These are phyloP conservation scores for Passer domesticus DNA, from an alignment of 2,113 vertebrate species.

Conservation along the genomic window DNA sequence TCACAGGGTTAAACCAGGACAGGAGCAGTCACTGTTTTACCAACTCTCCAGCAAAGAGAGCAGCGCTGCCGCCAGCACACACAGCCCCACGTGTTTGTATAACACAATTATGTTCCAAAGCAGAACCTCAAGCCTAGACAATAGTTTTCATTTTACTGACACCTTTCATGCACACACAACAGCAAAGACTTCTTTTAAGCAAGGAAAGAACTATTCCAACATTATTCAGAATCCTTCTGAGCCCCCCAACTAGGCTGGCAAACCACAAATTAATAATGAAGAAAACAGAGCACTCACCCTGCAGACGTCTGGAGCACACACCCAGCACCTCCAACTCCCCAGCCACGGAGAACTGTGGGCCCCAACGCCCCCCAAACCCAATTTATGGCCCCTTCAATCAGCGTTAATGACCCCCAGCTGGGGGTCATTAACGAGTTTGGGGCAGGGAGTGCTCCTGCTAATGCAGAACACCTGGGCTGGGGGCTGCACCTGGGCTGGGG, in stretches of 20 bases:
- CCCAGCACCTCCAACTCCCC: fast-evolving
- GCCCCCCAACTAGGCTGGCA: fast-evolving
- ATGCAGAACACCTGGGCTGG: neutral
- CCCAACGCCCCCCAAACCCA: fast-evolving
- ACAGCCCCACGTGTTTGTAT: fast-evolving
- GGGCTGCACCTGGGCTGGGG: too few relatives aligned
- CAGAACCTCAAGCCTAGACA: neutral
- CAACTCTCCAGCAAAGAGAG: neutral
- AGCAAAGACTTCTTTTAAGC: neutral
- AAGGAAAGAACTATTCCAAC: neutral
- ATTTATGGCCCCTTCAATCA: fast-evolving
- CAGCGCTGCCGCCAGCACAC: neutral
- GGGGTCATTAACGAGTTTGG: fast-evolving
- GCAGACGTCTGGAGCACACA: fast-evolving
- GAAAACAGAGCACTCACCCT: neutral
- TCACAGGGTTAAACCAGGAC: neutral
- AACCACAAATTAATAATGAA: neutral
- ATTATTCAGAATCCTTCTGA: neutral
- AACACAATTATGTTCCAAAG: neutral
- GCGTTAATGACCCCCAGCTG: fast-evolving
- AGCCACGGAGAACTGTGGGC: fast-evolving
- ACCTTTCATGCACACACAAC: fast-evolving
- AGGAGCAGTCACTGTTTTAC: fast-evolving
- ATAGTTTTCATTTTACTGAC: fast-evolving
- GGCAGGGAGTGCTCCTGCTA: neutral